Base-by-base conservation (phyloP, 1,140 invertebrate species). In the Bactericera cockerelli region DNA sequence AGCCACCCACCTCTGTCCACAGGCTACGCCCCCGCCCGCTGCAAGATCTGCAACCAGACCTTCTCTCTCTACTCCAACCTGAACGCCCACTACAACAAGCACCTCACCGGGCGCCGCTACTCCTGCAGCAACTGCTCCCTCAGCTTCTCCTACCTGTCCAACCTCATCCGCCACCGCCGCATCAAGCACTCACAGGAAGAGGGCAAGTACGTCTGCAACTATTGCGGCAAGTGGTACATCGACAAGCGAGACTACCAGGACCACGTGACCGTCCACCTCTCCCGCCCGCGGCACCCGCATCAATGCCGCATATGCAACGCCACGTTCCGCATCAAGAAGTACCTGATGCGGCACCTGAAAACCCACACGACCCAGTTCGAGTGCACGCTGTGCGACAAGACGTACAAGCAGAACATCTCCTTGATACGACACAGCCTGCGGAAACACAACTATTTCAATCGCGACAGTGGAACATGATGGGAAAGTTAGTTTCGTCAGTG, bases 291-390 rank as follows among this genome's bases (percentile, higher is more conserved):
- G 14, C 59, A 56, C n/a, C 24, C 56, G 22, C 64, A 64, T 1
- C 62, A 61, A 36, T 66, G 65, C 56, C 64, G 66, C 1, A 65
- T 70, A 2, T 78, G 76, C 64, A 66, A 69, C 10, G 68, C 71
- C 49, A 71, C 69, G 55, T 77, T 73, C 63, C 67, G 69, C 0
- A 71, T 73, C 39, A 75, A 72, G 38, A 70, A 71, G 0, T 72
- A 72, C 0, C 59, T 76, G 1, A 72, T 72, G 54, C 65, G 67
- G 4, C 72, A 73, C 57, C 70, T 68, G 66, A 64, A 49, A 42
- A 53, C 22, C 4, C 42, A 49, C n/a, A 4, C 19, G n/a, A 49
- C 8, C 3, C n/a, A 19, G 19, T 49, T 10, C 42, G 3, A 49
- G n/a, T 49, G 42, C 22, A 49, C n/a, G n/a, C n/a, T 4, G 19